Evolutionary conservation across 92 coral and sea anemone genomes (phyloP), one percentile per base, ranked within the genome.

Genomic region (Isaurus tuberculatus): DNA sequence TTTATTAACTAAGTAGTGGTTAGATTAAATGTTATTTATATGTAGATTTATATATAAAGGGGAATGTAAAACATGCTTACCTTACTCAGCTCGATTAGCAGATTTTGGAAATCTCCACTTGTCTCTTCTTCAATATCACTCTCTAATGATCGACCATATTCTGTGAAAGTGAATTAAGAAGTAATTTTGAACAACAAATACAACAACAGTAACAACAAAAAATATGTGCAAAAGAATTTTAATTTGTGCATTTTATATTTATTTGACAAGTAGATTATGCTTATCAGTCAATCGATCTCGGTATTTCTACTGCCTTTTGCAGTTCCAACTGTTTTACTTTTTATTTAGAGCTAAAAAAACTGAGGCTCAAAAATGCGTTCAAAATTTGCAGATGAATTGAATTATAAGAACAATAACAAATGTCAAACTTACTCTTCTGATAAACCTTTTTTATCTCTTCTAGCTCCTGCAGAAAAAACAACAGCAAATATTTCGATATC

Each of bases 61-160:
- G 46, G 46, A 13, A 40, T 40, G 46, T 40, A 8, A 7, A 20
- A 46, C 27, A 34, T 36, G 4, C 94, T 37, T 84, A 95, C 98
- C 88, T 88, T 91, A 58, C 91, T 71, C 8, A 95, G 86, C 49
- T 88, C 89, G 57, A 95, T 92, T 2, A 95, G 95, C 5, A 94
- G 91, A 25, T 80, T 87, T 65, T 94, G 91, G 70, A 94, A 95
- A 75, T 95, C 94, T 49, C 98, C 98, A 79, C 93, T 88, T n/a
- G 98, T 94, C 2, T 95, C 98, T 46, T 88, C 90, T 53, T 81
- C 81, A 17, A 95, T 91, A 46, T 86, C 98, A 27, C 89, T 91
- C 48, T 89, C 88, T 11, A 95, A 83, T 15, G 91, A 87, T 44
- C 89, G 84, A 27, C 92, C 88, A 57, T 93, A 93, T 64, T 88